Evolutionary conservation across 2,888 invertebrate species (phyloP).

Genomic region (Melanotus villosus): DNA sequence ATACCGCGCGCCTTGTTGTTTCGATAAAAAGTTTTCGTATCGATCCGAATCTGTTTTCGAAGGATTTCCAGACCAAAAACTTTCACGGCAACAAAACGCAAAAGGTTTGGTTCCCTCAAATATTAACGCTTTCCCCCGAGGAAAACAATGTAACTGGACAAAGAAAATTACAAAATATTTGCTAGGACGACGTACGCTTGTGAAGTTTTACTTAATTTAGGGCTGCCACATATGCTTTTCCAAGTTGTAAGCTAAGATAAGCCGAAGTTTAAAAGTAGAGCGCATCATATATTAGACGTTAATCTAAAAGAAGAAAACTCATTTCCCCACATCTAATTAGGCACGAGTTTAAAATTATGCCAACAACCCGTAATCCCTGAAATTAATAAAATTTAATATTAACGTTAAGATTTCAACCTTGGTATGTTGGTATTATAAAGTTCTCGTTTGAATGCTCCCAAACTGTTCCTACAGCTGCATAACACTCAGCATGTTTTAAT

Average conservation of each 20-base stretch:
- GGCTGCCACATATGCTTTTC: slow-evolving; percentile 3
- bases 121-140: not conserved
- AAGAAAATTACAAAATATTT: slow-evolving; percentile 4
- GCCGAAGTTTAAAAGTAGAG: not conserved
- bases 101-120: slow-evolving; percentile 4
- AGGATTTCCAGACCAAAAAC: slow-evolving; percentile 9
- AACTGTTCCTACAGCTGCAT: slow-evolving; percentile 32
- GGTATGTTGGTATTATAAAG: not conserved
- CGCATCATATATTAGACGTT: not conserved
- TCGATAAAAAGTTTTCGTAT: slow-evolving; percentile 13
- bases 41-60: slow-evolving; percentile 17
- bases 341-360: no score
- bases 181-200: not conserved
- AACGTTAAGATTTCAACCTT: slow-evolving; percentile 7
- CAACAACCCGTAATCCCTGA: not conserved
- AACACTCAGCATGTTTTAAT: slow-evolving; percentile 41
- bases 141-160: not conserved
- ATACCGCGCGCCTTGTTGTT: slow-evolving; percentile 11
- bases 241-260: slow-evolving; percentile 3
- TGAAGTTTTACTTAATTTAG: slow-evolving; percentile 11
- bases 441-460: slow-evolving; percentile 30
- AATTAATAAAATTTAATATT: slow-evolving; percentile 13
- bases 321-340: no score
- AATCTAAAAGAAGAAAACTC: no score
- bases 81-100: slow-evolving; percentile 2